Evolutionary conservation across 2,888 invertebrate genomes (phyloP).

Genomic region (Thumatha senex): DNA sequence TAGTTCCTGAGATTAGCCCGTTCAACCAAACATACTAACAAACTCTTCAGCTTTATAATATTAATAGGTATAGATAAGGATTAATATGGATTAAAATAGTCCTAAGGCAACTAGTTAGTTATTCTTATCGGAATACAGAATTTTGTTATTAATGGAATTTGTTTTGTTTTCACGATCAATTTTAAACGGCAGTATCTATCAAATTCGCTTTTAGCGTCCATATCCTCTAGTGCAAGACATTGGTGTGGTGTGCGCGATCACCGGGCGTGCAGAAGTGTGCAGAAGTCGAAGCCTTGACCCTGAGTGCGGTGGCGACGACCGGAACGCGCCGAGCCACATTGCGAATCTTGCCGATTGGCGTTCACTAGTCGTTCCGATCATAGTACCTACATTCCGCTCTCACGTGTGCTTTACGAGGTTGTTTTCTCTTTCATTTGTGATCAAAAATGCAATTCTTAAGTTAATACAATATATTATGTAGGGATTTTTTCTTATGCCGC

Average conservation of each 20-base stretch:
- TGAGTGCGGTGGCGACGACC: slow-evolving; percentile 82
- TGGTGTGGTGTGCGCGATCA: slow-evolving; percentile 48
- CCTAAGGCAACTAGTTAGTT: no score
- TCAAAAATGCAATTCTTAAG: slow-evolving; percentile 51
- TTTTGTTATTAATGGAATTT: no score
- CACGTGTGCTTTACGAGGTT: slow-evolving; percentile 66
- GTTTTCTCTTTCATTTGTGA: slow-evolving; percentile 64
- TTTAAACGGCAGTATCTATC: slow-evolving; percentile 49
- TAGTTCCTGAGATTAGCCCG: no score
- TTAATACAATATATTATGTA: slow-evolving; percentile 19
- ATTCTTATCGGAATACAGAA: no score
- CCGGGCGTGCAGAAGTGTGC: slow-evolving; percentile 73
- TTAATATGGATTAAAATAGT: no score
- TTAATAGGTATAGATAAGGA: no score
- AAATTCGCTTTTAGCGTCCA: slow-evolving; percentile 71
- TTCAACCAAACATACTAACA: no score
- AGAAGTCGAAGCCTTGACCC: slow-evolving; percentile 81
- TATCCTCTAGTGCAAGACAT: slow-evolving; percentile 65
- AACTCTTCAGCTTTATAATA: no score
- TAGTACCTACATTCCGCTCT: slow-evolving; percentile 72
- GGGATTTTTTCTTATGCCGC: slow-evolving; percentile 16
- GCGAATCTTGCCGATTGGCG: slow-evolving; percentile 74
- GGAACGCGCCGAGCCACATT: slow-evolving; percentile 76
- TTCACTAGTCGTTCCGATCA: slow-evolving; percentile 68
- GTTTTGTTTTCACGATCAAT: no score